These are phyloP conservation scores for Drymodes brunneopygia DNA, from an alignment of 2,113 vertebrate species.

Conservation along the genomic window DNA sequence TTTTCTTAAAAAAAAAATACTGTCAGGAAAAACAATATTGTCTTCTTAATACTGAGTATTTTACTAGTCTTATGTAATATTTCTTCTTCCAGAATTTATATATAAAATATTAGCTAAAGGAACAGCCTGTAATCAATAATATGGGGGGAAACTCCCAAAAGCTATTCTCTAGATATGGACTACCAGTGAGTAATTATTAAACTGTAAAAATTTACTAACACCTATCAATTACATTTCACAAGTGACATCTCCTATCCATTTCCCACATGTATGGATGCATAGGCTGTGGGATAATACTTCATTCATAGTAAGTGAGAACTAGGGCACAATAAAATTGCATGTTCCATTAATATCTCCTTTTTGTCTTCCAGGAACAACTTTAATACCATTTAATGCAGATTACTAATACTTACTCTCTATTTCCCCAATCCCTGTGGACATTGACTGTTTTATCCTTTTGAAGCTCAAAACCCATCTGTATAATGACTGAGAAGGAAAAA, in stretches of 20 bases:
- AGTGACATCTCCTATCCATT: neutral
- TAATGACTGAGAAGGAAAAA: neutral
- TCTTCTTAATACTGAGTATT: neutral
- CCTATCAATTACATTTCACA: neutral
- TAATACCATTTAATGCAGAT: neutral
- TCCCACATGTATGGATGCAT: neutral
- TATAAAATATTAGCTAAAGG: neutral
- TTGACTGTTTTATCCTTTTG: neutral
- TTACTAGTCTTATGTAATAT: neutral
- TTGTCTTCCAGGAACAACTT: neutral
- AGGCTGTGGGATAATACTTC: neutral
- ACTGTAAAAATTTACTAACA: conserved; percentile 51
- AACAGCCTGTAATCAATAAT: neutral
- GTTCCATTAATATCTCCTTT: neutral
- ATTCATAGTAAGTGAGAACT: neutral
- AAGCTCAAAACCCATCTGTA: neutral
- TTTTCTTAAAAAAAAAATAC: neutral
- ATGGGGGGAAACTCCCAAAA: neutral
- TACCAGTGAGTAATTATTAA: conserved; percentile 44
- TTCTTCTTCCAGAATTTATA: neutral
- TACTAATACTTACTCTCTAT: neutral
- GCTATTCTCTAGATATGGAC: neutral
- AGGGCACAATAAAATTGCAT: neutral
- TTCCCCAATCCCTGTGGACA: neutral
- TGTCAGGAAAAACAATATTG: neutral